Evolutionary conservation across 92 coral and sea anemone genomes (phyloP).

Genomic region (Bergia puertoricense): DNA sequence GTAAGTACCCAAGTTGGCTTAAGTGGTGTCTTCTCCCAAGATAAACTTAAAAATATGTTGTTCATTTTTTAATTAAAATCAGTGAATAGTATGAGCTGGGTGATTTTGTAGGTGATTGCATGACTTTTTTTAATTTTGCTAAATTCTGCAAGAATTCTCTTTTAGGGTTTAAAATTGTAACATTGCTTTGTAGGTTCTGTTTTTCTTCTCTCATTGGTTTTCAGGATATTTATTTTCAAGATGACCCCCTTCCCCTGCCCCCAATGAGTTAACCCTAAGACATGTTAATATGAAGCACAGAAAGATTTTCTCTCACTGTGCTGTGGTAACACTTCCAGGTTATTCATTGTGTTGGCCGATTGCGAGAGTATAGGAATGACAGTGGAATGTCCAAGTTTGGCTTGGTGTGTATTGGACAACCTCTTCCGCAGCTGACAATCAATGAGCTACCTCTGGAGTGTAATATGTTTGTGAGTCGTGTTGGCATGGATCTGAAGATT

Average conservation of each 20-base stretch:
- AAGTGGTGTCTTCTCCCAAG: neutral
- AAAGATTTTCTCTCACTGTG: neutral
- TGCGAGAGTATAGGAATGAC: slow-evolving; percentile 60
- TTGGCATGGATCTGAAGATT: slow-evolving; percentile 88
- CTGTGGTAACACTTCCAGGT: slow-evolving; percentile 50
- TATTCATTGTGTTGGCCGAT: slow-evolving; percentile 83
- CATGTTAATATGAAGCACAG: too few species aligned
- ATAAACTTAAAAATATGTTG: neutral
- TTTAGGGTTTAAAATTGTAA: too few species aligned
- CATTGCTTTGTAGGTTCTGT: too few species aligned
- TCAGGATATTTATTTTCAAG: neutral
- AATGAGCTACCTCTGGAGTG: slow-evolving; percentile 91
- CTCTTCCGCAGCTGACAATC: slow-evolving; percentile 79
- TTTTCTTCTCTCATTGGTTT: neutral
- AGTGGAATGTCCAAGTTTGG: slow-evolving; percentile 62
- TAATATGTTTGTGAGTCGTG: slow-evolving; percentile 94
- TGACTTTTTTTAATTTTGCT: too few species aligned
- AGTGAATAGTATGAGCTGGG: neutral
- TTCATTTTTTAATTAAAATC: neutral
- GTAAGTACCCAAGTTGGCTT: slow-evolving; percentile 31
- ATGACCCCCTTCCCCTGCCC: neutral
- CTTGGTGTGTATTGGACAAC: slow-evolving; percentile 76
- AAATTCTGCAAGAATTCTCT: too few species aligned
- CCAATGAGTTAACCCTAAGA: too few species aligned
- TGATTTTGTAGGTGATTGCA: too few species aligned